Conservation (phyloP, 2,113 vertebrate species). For the Mus spicilegus region DNA sequence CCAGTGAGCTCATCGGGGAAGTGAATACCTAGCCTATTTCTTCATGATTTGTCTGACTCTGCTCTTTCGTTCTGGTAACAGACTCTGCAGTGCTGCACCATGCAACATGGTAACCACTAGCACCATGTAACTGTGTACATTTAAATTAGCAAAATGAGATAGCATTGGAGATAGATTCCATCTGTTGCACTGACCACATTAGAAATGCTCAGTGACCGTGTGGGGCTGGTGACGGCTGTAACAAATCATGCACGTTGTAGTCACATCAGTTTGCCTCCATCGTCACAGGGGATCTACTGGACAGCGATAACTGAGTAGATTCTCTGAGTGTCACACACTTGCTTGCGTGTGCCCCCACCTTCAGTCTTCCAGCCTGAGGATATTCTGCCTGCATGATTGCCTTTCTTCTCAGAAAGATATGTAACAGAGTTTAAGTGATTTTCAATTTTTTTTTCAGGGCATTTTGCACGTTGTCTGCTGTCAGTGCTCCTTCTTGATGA, state of each 20-base stretch:
- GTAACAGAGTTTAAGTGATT: constrained; percentile 4
- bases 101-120: background rate
- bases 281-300: background rate
- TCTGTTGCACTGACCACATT: background rate
- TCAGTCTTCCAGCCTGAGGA: background rate
- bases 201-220: background rate
- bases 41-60: background rate
- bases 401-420: constrained; percentile 7
- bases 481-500: constrained; percentile 52
- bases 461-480: constrained; percentile 26
- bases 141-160: constrained; percentile 27
- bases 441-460: background rate
- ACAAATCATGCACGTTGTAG: too few species aligned
- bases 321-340: background rate
- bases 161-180: background rate
- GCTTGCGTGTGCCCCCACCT: background rate
- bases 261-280: background rate
- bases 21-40: constrained; percentile 31
- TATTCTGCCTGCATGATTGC: constrained; percentile 56
- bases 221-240: background rate
- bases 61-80: constrained; percentile 30
- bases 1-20: constrained; percentile 23
- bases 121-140: background rate
- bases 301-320: too few species aligned
- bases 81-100: background rate